Conservation (phyloP, 2,113 vertebrate species). For the Arizona elegans region DNA sequence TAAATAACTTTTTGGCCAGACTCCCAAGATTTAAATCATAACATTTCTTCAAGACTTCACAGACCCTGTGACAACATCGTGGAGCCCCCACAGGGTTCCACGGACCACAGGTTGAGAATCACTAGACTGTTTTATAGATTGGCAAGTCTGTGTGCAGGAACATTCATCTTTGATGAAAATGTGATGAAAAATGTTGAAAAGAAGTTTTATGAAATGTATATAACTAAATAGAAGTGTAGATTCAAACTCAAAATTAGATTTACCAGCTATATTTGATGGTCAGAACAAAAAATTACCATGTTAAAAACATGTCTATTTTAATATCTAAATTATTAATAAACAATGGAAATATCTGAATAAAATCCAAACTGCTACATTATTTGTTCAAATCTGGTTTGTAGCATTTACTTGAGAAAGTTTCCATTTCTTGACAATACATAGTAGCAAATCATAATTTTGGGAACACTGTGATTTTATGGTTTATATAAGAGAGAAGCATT, state of each 20-base stretch:
- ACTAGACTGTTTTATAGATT: background rate
- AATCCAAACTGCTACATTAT: background rate
- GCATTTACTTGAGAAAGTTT: background rate
- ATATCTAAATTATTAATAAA: background rate
- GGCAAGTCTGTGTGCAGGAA: background rate
- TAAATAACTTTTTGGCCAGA: too few relatives aligned
- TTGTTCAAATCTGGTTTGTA: background rate
- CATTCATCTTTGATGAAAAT: background rate
- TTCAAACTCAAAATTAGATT: background rate
- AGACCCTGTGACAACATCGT: too few relatives aligned
- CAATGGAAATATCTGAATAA: background rate
- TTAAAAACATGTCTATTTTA: background rate
- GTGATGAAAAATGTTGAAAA: background rate
- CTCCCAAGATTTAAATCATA: too few relatives aligned
- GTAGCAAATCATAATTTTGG: background rate
- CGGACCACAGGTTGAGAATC: too few relatives aligned
- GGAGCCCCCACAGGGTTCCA: too few relatives aligned
- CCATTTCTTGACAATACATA: background rate
- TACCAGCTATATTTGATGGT: background rate
- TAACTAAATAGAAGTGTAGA: background rate
- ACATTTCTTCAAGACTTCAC: too few relatives aligned
- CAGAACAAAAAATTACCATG: background rate
- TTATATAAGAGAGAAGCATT: background rate
- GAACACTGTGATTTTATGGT: background rate
- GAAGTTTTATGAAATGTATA: background rate